Base-by-base conservation (phyloP, 2,888 invertebrate species). In the Patella caerulea region DNA sequence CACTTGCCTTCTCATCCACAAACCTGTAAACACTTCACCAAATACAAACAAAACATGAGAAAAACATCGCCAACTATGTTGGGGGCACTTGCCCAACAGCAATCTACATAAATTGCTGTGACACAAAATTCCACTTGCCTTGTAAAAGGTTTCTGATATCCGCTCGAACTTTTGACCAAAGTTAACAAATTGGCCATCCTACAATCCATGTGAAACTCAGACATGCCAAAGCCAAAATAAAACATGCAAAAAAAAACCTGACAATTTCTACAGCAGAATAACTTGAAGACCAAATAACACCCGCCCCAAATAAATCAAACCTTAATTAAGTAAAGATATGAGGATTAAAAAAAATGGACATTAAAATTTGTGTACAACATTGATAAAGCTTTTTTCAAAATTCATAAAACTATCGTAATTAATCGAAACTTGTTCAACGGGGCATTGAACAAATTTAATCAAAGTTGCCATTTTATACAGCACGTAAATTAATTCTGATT, bases 1-100 rank as follows among this genome's bases (percentile, higher is more conserved):
- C 19, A 79, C 73, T 75, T 75, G 75, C 77, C 79, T 79, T 7
- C 15, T 72, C 59, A 15, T 24, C 29, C 24, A 73, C 14, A 11
- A 45, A 55, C 59, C n/a, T 74, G 34, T 3, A 52, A 59, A 55
- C n/a, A 56, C 4, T 29, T 73, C 52, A 74, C 15, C 17, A 7
- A 71, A 19, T n/a, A 72, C 12, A 12, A 53, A 12, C 24, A 72
- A 14, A 65, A 24, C 4, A 24, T 24, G 65, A 59, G 19, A 65
- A 65, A 65, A 65, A 65, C 14, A 65, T 65, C 65, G 65, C 65
- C 65, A 65, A 65, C 65, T 24, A 65, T 24, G 65, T 65, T 65
- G 65, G 65, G 65, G 65, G 65, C 53, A 54, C 19, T 24, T 34
- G 71, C 75, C 75, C 70, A 71, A 75, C 70, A 71, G 71, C 54